Base-by-base conservation (phyloP, 2,113 vertebrate species). In the Mustela nigripes region DNA sequence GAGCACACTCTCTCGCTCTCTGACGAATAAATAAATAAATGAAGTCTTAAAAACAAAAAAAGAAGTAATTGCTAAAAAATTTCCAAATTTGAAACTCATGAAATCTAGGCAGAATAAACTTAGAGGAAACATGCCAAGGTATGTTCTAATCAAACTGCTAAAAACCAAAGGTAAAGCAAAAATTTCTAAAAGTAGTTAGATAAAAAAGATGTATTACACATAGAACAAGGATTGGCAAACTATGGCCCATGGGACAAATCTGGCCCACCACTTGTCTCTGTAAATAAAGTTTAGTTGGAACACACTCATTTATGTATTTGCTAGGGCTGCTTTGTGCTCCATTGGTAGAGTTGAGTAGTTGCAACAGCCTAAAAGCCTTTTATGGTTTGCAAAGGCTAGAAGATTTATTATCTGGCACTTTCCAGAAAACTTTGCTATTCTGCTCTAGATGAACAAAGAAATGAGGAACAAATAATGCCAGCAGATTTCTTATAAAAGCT, bases 141-240 rank as follows among this genome's bases (percentile, higher is more conserved):
- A 81, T 7, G 53, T 81, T 11, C 28, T 74, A 58, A 82, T 74
- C 90, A 96, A 82, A 74, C 58, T 74, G 50, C 45, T 92, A 58
- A 82, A 71, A 58, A 18, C 45, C 65, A 93, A 67, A 36, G 28
- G 39, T 90, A 63, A 80, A 90, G 39, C 48, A 87, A 60, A 58
- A 39, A 83, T 45, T 90, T 92, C 83, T 74, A 90, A 95, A 76
- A 90, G 78, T 86, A 83, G 42, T 7, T 14, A 89, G 67, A 56
- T 65, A 22, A 65, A 90, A 36, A 74, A 53, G 56, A 73, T 10
- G 22, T 18, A 93, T 63, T 80, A n/a, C 28, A 58, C 26, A 74
- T 3, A 67, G 24, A 81, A 26, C 31, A 81, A 26, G 22, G 24
- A 24, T 1, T 65, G 73, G 19, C 15, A 89, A 84, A 78, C 42